Conservation (phyloP, 2,113 vertebrate species). For the Upupa epops region DNA sequence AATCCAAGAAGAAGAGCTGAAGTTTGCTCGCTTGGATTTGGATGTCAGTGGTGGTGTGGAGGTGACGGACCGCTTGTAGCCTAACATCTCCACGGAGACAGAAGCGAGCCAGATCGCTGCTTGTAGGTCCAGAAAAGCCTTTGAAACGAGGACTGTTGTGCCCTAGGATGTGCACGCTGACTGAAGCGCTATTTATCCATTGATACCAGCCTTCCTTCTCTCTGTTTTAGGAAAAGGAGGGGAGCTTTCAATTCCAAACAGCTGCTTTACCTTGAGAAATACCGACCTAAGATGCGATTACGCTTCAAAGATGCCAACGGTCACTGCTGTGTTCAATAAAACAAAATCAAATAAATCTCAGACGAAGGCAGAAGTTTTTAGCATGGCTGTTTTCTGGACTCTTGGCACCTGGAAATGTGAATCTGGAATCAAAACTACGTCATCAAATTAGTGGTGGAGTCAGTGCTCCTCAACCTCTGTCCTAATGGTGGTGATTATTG, state of each 20-base stretch:
- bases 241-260: constrained; percentile 99
- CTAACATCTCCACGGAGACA: accelerated
- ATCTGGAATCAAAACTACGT: constrained; percentile 73
- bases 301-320: constrained; percentile 94
- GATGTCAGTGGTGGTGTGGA: background rate
- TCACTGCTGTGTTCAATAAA: constrained; percentile 95
- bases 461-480: constrained; percentile 65
- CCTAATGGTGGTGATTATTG: constrained; percentile 72
- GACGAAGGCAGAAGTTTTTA: constrained; percentile 52
- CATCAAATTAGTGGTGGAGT: constrained; percentile 71
- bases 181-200: background rate
- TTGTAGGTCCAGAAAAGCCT: background rate
- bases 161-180: background rate
- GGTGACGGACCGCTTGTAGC: background rate
- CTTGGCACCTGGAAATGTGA: constrained; percentile 82
- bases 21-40: background rate
- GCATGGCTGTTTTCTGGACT: constrained; percentile 75
- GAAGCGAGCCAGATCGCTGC: background rate
- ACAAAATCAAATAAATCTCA: background rate
- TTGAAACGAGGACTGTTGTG: background rate
- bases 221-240: constrained; percentile 90
- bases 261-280: constrained; percentile 99
- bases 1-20: background rate
- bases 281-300: constrained; percentile 96
- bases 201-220: constrained; percentile 21